Evolutionary conservation across 1,140 invertebrate genomes (phyloP), one percentile per base, ranked within the genome.

Genomic region (Drosophila subobscura): DNA sequence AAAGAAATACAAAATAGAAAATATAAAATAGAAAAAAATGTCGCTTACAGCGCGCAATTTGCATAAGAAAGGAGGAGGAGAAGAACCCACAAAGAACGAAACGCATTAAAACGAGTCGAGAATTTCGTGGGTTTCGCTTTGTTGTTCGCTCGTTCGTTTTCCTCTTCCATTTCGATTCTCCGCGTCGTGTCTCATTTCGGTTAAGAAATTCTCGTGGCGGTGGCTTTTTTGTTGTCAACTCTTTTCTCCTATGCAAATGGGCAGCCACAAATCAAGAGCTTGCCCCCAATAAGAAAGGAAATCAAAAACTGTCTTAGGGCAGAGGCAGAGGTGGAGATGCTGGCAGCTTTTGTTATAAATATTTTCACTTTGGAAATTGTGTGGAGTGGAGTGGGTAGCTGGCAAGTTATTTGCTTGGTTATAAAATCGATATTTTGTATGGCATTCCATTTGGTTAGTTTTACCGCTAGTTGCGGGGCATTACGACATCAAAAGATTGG

Each of bases 41-140:
- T 74, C 59, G 71, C 73, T 73, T 73, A 52, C 44, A 37, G 14
- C 45, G n/a, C n/a, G 52, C 70, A 73, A 73, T 73, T 73, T 73
- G 71, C 71, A 73, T 73, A 73, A 73, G 71, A 73, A 72, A 61
- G 41, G 41, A 46, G 41, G 49, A 60, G 16, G 16, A 20, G 49
- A 60, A 1, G 16, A 20, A 20, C 16, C 16, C 53, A 54, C 41
- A 56, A 44, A 53, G 57, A 68, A 68, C 22, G 42, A 41, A 46
- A 41, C 29, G 50, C 29, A 64, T 27, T 57, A 29, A 67, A 56
- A 25, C 23, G 46, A 68, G 55, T 20, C 59, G 40, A 52, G 59
- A 61, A 68, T 53, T 41, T n/a, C 1, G 33, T 37, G 33, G 10
- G 33, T 37, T 37, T 20, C 16, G 16, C 1, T 20, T 20, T 20